Percentiles rank a stretch among this genome's conserved stretches.
Evolutionary conservation across 2,797 vertebrate species (phyloP).

Genomic region (Eupleurogrammus muticus): DNA sequence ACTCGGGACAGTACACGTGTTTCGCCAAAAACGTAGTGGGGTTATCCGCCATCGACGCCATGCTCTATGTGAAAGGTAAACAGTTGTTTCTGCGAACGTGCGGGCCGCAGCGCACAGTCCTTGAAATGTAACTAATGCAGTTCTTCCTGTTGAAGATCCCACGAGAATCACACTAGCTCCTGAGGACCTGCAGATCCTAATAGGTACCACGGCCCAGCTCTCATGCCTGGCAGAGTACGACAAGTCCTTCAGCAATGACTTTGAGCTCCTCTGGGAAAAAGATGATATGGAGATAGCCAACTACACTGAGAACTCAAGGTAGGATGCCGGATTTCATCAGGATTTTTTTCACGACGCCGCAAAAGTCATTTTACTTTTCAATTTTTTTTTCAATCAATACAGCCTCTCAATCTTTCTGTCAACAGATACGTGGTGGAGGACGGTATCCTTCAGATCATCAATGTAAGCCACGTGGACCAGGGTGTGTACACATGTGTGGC

Average conservation of each 20-base stretch:
- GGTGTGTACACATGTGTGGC: constrained; percentile 90
- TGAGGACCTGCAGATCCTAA: constrained; percentile 85
- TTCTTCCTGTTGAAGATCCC: constrained; percentile 84
- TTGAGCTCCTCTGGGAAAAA: constrained; percentile 92
- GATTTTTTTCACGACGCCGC: constrained; percentile 23
- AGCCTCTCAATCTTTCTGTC: constrained; percentile 36
- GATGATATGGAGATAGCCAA: constrained; percentile 86
- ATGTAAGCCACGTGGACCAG: constrained; percentile 87
- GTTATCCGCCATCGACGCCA: constrained; percentile 85
- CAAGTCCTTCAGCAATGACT: constrained; percentile 86
- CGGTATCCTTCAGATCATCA: constrained; percentile 88
- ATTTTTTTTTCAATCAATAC: constrained; percentile 37
- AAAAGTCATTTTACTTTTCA: constrained; percentile 36
- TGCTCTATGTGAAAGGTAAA: constrained; percentile 91
- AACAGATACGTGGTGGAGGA: constrained; percentile 88
- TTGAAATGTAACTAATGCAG: constrained; percentile 52
- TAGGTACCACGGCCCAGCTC: constrained; percentile 86
- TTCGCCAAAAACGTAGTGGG: constrained; percentile 90
- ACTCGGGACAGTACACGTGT: constrained; percentile 91
- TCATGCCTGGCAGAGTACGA: constrained; percentile 90
- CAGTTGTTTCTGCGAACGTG: neutral
- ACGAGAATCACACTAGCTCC: constrained; percentile 88
- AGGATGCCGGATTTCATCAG: constrained; percentile 38
- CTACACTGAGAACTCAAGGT: constrained; percentile 88
- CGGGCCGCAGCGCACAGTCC: constrained; percentile 17